A percentile compares a stretch with the other conserved stretches of the same genome.
Conservation (phyloP, 2,113 vertebrate genomes). For the Grammomys surdaster region DNA sequence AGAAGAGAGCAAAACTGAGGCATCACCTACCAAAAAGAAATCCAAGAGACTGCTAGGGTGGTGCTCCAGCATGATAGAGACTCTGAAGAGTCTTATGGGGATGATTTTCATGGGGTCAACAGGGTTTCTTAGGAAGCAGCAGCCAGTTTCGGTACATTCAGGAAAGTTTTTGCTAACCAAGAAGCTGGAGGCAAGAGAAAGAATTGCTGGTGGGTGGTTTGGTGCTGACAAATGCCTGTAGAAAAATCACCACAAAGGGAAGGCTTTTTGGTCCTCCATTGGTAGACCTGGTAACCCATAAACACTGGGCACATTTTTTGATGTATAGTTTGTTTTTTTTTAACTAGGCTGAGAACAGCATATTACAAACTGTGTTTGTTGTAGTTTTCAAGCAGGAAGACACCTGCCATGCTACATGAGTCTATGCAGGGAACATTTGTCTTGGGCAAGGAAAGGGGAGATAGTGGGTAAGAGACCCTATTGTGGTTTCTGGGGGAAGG, state of each 20-base stretch:
- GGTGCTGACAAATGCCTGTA: no score
- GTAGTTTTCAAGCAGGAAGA: neutral
- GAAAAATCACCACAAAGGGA: neutral
- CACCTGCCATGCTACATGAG: fast-evolving
- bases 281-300: neutral
- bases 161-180: neutral
- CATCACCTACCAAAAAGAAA: neutral
- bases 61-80: neutral
- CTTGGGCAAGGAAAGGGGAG: neutral
- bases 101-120: neutral
- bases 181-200: neutral
- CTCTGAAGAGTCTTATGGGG: neutral
- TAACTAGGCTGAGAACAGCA: neutral
- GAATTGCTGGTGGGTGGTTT: neutral
- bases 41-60: neutral
- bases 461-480: neutral
- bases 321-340: neutral
- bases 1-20: neutral
- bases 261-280: neutral
- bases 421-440: neutral
- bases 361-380: neutral
- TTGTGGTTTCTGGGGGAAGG: neutral
- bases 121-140: neutral
- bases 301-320: neutral
- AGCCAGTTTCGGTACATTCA: neutral